Base-by-base conservation (phyloP, 2,888 invertebrate species). In the Busseola fusca region DNA sequence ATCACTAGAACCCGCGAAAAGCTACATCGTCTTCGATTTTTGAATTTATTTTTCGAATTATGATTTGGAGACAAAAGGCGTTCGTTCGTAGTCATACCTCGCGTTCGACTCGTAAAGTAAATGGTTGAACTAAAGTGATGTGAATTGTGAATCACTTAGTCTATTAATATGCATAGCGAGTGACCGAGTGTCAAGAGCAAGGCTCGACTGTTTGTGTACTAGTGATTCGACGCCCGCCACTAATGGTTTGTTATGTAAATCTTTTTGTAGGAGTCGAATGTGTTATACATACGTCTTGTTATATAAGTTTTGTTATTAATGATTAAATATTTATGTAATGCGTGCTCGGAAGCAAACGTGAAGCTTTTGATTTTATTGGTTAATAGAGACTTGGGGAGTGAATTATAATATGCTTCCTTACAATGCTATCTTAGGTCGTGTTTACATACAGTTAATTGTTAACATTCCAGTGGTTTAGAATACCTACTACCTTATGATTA, bases 121-220 rank as follows among this genome's bases (percentile, higher is more conserved):
- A 89, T 90, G 87, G 91, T 91, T 88, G 89, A 91, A 90, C 90
- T 91, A 88, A 90, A 91, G 90, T 92, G 91, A 91, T 91, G 92
- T 94, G 93, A 93, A 91, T 80, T 80, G 80, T 93, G 85, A 84
- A 80, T 83, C 94, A 94, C 90, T 93, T 90, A 88, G 88, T 92
- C 93, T 94, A 95, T 95, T 95, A 95, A 94, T 94, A 95, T 94
- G 94, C 94, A 92, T 92, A 91, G 91, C 93, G 91, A 93, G 93
- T 93, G 94, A 93, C 94, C 94, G 93, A 89, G 90, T 94, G 94
- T 94, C 94, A 94, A 94, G 94, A 94, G 91, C 94, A 93, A 95
- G 93, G 93, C 91, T 92, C 88, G 88, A 89, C 84, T 85, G 86
- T 84, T 86, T 87, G 88, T 89, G 87, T 86, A 82, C 87, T 81